A percentile compares a stretch with the other conserved stretches of the same genome.
Evolutionary conservation across 2,113 vertebrate species (phyloP).

Genomic region (Cyphomyrus plagiostoma): DNA sequence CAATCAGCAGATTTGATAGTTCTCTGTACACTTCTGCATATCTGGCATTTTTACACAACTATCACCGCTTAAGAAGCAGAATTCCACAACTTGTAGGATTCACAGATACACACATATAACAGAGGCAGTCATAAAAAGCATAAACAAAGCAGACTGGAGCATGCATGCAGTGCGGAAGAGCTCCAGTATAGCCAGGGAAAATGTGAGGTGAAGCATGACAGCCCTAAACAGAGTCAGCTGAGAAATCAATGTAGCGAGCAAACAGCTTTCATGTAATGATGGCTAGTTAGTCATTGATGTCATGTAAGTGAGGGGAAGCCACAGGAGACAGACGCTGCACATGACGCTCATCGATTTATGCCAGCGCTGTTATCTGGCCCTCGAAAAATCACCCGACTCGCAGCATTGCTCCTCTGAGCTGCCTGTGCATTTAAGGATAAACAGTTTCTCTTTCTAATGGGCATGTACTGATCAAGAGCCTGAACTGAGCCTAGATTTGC

Average conservation of each 20-base stretch:
- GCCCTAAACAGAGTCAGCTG: constrained; percentile 65
- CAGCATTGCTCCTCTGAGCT: background rate
- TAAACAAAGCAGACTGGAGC: background rate
- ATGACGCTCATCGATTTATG: constrained; percentile 10
- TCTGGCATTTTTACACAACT: background rate
- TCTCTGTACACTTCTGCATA: background rate
- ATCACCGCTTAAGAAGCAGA: background rate
- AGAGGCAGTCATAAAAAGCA: background rate
- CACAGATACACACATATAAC: background rate
- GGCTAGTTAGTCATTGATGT: constrained; percentile 87
- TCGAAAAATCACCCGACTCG: background rate
- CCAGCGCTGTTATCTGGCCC: background rate
- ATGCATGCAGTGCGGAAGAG: constrained; percentile 30
- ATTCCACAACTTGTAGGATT: background rate
- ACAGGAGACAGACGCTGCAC: background rate
- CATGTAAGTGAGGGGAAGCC: constrained; percentile 61
- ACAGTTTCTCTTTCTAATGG: background rate
- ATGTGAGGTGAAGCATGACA: constrained; percentile 10
- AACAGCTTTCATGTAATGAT: constrained; percentile 62
- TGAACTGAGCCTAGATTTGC: background rate
- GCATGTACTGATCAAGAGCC: background rate
- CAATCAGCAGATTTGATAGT: background rate
- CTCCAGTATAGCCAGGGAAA: constrained; percentile 22
- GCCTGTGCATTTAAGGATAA: background rate
- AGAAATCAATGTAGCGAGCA: constrained; percentile 79